Evolutionary conservation across 2,888 invertebrate species (phyloP).

Genomic region (Scaeva pyrastri): DNA sequence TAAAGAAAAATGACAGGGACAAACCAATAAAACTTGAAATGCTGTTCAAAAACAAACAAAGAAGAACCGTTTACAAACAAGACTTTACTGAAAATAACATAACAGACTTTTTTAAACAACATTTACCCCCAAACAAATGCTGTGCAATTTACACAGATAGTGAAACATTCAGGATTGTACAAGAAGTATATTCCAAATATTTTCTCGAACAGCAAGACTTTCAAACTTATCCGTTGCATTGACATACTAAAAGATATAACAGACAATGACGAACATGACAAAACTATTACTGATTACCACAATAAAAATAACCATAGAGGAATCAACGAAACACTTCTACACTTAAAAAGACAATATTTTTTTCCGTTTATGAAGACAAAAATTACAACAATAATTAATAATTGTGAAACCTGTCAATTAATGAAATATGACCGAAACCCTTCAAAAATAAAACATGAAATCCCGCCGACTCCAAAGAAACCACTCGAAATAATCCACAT

Average conservation of each 20-base stretch:
- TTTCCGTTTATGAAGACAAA: background rate
- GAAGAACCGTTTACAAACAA: background rate
- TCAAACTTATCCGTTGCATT: slow-evolving; percentile 37
- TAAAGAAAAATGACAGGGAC: too few species aligned
- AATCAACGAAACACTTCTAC: slow-evolving; percentile 32
- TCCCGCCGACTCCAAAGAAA: background rate
- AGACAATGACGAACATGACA: slow-evolving; percentile 52
- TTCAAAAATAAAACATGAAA: background rate
- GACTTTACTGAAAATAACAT: background rate
- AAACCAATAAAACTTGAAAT: too few species aligned
- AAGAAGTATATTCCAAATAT: slow-evolving; percentile 11
- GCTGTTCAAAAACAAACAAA: background rate
- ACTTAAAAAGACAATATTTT: slow-evolving; percentile 21
- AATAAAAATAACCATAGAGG: slow-evolving; percentile 56
- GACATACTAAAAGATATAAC: slow-evolving; percentile 26
- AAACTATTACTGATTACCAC: slow-evolving; percentile 54
- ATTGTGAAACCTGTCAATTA: slow-evolving; percentile 3
- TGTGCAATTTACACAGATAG: slow-evolving; percentile 15
- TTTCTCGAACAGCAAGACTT: slow-evolving; percentile 12
- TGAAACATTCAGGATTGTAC: slow-evolving; percentile 7
- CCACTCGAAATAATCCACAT: background rate
- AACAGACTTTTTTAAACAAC: background rate
- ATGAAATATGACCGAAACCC: slow-evolving; percentile 25
- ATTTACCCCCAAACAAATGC: background rate
- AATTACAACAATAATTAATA: slow-evolving; percentile 19